Percentiles rank a stretch among this genome's conserved stretches.
Evolutionary conservation across 2,113 vertebrate genomes (phyloP).

Genomic region (Dryoscopus gambensis): DNA sequence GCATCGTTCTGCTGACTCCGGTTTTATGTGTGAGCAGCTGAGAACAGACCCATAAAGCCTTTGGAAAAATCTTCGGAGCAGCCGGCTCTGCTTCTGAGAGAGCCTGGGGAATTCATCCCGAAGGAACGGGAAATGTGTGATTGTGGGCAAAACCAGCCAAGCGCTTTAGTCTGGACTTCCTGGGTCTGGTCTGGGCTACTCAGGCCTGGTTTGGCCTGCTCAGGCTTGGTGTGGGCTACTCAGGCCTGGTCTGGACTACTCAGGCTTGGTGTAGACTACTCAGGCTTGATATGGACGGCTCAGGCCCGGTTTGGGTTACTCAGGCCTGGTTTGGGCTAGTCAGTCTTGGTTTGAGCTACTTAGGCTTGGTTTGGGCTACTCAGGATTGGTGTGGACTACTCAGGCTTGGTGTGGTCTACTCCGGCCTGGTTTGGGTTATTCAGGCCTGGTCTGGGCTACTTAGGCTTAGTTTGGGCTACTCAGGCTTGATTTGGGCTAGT

Average conservation of each 20-base stretch:
- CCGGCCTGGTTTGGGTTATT: rapidly evolving
- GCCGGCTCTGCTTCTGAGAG: background rate
- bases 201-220: background rate
- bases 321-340: too few relatives aligned
- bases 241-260: background rate
- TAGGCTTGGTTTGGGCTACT: rapidly evolving
- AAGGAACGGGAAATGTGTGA: background rate
- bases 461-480: rapidly evolving
- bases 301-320: too few relatives aligned
- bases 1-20: background rate
- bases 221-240: background rate
- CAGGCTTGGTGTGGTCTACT: too few relatives aligned
- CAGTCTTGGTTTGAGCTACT: too few relatives aligned
- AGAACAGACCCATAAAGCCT: background rate
- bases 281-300: too few relatives aligned
- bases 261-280: too few relatives aligned
- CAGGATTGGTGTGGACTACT: rapidly evolving
- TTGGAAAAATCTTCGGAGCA: background rate
- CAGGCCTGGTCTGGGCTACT: rapidly evolving
- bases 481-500: too few relatives aligned
- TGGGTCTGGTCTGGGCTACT: background rate
- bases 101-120: background rate
- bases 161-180: background rate
- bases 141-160: background rate
- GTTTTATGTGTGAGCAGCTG: background rate